A percentile compares a stretch with the other conserved stretches of the same genome.
These are phyloP conservation scores for Metopolophium dirhodum DNA, from an alignment of 1,140 invertebrate species.

Conservation along the genomic window DNA sequence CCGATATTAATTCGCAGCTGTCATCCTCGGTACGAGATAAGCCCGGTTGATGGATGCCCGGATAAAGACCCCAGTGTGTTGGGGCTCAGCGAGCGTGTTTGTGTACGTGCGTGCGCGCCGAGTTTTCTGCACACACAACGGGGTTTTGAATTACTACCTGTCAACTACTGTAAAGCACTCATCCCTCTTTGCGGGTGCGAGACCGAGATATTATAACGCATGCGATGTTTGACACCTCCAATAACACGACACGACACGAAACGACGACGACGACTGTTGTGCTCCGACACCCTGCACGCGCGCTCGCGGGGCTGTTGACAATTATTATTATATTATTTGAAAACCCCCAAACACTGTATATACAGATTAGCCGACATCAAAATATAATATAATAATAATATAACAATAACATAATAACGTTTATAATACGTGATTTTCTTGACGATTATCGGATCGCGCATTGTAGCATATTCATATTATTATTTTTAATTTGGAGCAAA, in stretches of 20 bases:
- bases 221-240: constrained; percentile 45
- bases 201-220: constrained; percentile 3
- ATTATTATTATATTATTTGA: neutral
- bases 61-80: constrained; percentile 51
- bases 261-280: neutral
- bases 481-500: neutral
- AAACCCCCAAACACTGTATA: neutral
- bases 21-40: constrained; percentile 56
- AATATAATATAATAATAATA: too few relatives aligned
- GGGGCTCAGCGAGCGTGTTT: neutral
- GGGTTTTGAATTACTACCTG: constrained; percentile 57
- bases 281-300: neutral
- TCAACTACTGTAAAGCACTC: constrained; percentile 53
- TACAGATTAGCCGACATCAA: neutral
- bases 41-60: constrained; percentile 49
- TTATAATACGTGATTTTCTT: neutral
- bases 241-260: constrained; percentile 33
- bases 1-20: constrained; percentile 57
- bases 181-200: neutral
- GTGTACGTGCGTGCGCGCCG: neutral
- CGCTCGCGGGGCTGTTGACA: neutral
- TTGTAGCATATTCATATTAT: neutral
- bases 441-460: neutral
- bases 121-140: neutral
- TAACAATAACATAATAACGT: neutral